Conservation (phyloP, 2,113 vertebrate genomes). For the Petrocephalus zakoni region DNA sequence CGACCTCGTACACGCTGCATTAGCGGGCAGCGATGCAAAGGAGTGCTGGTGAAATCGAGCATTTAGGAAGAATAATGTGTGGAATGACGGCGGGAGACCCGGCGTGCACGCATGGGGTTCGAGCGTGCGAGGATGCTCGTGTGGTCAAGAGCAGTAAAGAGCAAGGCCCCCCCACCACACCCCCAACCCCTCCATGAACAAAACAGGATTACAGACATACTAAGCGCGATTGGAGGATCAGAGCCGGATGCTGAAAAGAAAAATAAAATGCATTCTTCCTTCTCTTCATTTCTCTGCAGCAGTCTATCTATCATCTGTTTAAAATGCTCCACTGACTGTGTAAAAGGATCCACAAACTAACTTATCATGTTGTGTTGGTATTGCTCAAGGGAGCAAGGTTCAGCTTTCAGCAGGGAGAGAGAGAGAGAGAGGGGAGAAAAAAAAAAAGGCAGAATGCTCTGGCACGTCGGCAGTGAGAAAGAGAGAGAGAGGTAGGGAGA, state of each 20-base stretch:
- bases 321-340: slow-evolving; percentile 20
- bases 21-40: neutral
- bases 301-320: slow-evolving; percentile 27
- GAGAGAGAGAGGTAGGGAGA: neutral
- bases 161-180: neutral
- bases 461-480: slow-evolving; percentile 25
- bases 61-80: neutral
- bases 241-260: neutral
- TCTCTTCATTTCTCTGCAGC: neutral
- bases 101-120: neutral
- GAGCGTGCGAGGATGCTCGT: neutral
- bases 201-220: slow-evolving; percentile 17
- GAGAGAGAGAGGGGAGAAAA: slow-evolving; percentile 9
- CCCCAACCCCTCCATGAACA: neutral
- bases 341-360: slow-evolving; percentile 22
- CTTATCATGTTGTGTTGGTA: slow-evolving; percentile 19
- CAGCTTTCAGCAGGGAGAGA: slow-evolving; percentile 30
- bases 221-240: slow-evolving; percentile 4
- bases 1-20: neutral
- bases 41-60: neutral
- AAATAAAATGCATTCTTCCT: slow-evolving; percentile 5
- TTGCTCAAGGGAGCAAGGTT: slow-evolving; percentile 32
- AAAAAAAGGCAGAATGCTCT: slow-evolving; percentile 37
- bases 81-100: neutral
- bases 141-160: neutral